Base-by-base conservation (phyloP, 2,113 vertebrate genomes). In the Lutjanus erythropterus region DNA sequence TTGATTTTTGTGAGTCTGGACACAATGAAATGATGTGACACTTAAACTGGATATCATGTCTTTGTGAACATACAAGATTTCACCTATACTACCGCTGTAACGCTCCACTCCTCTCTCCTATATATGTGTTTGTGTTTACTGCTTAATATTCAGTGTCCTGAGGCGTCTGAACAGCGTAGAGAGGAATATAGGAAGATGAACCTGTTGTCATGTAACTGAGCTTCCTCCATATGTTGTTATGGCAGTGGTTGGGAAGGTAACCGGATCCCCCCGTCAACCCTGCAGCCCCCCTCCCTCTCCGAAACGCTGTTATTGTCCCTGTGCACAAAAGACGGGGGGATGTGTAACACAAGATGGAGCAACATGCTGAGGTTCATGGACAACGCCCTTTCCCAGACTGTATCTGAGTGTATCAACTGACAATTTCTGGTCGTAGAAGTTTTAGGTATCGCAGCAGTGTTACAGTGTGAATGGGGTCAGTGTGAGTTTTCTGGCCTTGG, bases 321-420 rank as follows among this genome's bases (percentile, higher is more conserved):
- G 68, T 68, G 79, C 89, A 93, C 91, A 93, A 93, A 92, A 80
- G 86, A 80, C 82, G 78, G 86, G 80, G 85, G 78, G 72, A n/a
- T 21, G 49, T 84, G 91, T 88, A 92, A 91, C 70, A 81, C 67
- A 85, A 91, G 88, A 91, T 75, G 49, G 53, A 90, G 82, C 77
- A 85, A 58, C 72, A 56, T 2, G 42, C 78, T 87, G 91, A 91
- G 84, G 92, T 91, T 89, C 84, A 87, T 60, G 79, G 90, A 86
- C 91, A 91, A 92, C 91, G 80, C 91, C 92, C 91, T 91, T 93
- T 94, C 90, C 84, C 87, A 90, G 88, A 90, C 80, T 84, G 73
- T 67, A 88, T 82, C 79, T 4, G 37, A 56, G 23, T 31, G 65
- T 81, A 89, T 89, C 80, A 69, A 33, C 77, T 87, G 86, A 83